Evolutionary conservation across 1,140 invertebrate genomes (phyloP), one percentile per base, ranked within the genome.

Genomic region (Nasonia longicornis): DNA sequence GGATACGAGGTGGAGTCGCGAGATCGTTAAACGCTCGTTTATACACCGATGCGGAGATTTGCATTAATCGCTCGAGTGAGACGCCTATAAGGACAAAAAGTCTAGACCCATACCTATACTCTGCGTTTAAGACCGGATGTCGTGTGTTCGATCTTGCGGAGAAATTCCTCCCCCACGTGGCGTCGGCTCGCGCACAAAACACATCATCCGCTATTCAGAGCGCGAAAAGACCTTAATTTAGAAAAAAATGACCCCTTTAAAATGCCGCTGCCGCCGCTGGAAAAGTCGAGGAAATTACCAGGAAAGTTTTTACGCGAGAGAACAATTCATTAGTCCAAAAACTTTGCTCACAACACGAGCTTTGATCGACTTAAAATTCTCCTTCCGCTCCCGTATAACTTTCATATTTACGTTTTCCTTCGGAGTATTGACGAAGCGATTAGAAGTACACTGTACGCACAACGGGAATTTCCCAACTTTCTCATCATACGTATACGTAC

Each of bases 221-320:
- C 69, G 69, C 69, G 69, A 70, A 70, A 70, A 70, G 35, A 35
- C 29, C 64, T 67, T 67, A 70, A 70, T 35, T 35, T 20, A 29
- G 31, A 42, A 70, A 70, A 42, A 70, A 38, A 11, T 70, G 69
- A 38, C 31, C 69, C 20, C 2, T 52, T 58, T 58, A n/a, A 7
- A 26, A 26, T 1, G 26, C 26, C 26, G 26, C 26, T 26, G 26
- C 26, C 26, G 66, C 26, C 14, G 10, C 2, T 16, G 69, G 31
- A 35, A 70, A 70, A 70, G 69, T 70, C 16, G 16, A 38, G 69
- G 12, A 70, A 67, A 67, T 29, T 29, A 29, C 6, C 66, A 16
- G 8, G 22, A 67, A 29, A 67, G 66, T 67, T 67, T 67, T 67
- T 67, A 14, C 26, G 20, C 26, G 22, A 26, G 4, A 26, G 64